Base-by-base conservation (phyloP, 2,888 invertebrate genomes). In the Cheiracanthium punctorium region DNA sequence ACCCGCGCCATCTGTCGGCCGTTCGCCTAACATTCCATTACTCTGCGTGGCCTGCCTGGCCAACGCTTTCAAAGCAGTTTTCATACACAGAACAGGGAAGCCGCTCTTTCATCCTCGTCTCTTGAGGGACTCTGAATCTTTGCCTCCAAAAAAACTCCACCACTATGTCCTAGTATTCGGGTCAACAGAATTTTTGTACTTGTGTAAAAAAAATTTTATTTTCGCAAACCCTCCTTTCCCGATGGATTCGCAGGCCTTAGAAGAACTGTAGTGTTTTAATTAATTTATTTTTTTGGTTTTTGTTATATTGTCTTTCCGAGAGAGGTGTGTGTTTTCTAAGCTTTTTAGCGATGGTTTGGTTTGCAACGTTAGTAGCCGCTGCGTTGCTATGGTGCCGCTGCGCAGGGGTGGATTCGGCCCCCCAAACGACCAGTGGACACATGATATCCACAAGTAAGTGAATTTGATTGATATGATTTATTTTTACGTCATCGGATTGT, bases 371-470 rank as follows among this genome's bases (percentile, higher is more conserved):
- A 24, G 58, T 58, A 24, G 58, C 24, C 58, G 58, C 24, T 58
- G 20, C 58, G 58, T 58, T 58, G 58, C 58, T 58, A 58, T 58
- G 58, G 58, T 58, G 58, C 12, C 58, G 4, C 58, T 58, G 58
- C 24, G 58, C 14, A 24, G 58, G 58, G 20, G 58, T 24, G 12
- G 24, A 58, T 5, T 24, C 58, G 58, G 24, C 58, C 58, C 58
- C 58, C 58, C 24, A 58, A 58, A 1, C 58, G 5, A 48, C 43
- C 58, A 58, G 20, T 58, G 58, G 58, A 58, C 58, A 58, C 24
- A 58, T 58, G 58, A 58, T 58, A 58, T 58, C 58, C 24, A 20
- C 58, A 24, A 58, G 58, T 58, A 17, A 58, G 58, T 58, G 17
- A 10, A 48, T 48, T 48, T 48, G 1, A 48, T 17, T 48, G n/a